Evolutionary conservation across 37 sponge, comb jelly and placozoan genomes (phyloP).

Genomic region (Dysidea cf. avara): DNA sequence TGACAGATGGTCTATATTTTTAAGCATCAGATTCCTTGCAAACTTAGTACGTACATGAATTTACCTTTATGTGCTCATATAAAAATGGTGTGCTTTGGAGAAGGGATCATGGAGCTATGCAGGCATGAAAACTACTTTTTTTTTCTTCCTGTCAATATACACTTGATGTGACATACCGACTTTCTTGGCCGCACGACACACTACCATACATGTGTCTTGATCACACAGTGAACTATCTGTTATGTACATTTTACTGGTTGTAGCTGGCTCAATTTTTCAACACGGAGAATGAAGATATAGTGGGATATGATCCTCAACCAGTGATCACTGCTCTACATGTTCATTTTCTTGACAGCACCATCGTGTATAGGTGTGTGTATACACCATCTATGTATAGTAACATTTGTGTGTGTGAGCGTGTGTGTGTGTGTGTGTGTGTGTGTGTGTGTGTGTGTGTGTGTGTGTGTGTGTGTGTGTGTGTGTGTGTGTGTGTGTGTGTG

Average conservation of each 20-base stretch:
- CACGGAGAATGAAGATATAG: conserved; percentile 28
- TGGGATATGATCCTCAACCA: conserved; percentile 35
- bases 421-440: conserved; percentile 3
- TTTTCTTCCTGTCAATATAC: no score
- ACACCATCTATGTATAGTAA: background rate
- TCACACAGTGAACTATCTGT: no score
- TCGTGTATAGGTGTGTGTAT: conserved; percentile 75
- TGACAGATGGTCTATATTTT: no score
- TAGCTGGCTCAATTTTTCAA: conserved; percentile 27
- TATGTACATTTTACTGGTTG: background rate
- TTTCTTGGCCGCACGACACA: no score
- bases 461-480: conserved; percentile 6
- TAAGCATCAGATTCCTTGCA: no score
- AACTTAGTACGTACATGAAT: no score
- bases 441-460: conserved; percentile 11
- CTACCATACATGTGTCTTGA: no score
- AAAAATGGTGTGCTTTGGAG: no score
- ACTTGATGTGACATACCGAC: no score
- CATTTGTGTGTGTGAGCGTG: background rate
- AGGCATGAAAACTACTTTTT: no score
- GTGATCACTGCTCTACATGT: conserved; percentile 62
- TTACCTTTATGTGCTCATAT: no score
- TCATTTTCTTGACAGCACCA: conserved; percentile 46
- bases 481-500: conserved; percentile 7
- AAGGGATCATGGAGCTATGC: no score